Percentiles rank a stretch among this genome's conserved stretches.
Conservation (phyloP, 2,113 vertebrate genomes). For the Actenoides lindsayi region DNA sequence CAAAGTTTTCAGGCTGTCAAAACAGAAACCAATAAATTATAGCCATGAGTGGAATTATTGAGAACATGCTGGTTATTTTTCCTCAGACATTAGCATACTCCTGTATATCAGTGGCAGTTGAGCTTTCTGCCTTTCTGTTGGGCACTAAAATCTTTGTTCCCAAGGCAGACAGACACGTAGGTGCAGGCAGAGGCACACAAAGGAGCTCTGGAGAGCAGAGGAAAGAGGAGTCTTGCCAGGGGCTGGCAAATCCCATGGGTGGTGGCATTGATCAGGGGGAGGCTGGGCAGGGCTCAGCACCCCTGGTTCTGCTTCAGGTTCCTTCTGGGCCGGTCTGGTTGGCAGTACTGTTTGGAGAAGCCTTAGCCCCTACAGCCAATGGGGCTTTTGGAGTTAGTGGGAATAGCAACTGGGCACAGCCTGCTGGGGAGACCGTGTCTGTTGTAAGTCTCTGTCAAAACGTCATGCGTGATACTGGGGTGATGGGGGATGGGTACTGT, state of each 20-base stretch:
- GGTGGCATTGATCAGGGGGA: background rate
- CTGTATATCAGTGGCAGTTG: background rate
- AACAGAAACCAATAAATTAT: background rate
- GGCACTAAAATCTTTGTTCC: background rate
- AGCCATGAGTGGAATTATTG: background rate
- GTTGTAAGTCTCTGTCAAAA: background rate
- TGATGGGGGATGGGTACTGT: background rate
- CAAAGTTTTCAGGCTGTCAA: background rate
- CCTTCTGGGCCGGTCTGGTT: background rate
- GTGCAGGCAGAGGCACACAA: background rate
- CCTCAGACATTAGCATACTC: background rate
- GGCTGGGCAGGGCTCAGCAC: background rate
- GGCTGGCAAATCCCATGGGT: background rate
- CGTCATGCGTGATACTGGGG: background rate
- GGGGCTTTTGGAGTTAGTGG: background rate
- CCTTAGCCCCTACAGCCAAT: fast-evolving
- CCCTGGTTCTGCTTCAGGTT: background rate
- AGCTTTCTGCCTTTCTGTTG: background rate
- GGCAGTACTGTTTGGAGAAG: background rate
- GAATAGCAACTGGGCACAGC: background rate
- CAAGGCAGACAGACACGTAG: background rate
- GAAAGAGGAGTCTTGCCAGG: background rate
- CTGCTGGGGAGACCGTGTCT: fast-evolving
- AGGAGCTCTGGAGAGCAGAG: background rate
- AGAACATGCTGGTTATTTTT: background rate